Percentiles rank a stretch among this genome's conserved stretches.
Evolutionary conservation across 2,888 invertebrate species (phyloP).

Genomic region (Nomada ferruginata): DNA sequence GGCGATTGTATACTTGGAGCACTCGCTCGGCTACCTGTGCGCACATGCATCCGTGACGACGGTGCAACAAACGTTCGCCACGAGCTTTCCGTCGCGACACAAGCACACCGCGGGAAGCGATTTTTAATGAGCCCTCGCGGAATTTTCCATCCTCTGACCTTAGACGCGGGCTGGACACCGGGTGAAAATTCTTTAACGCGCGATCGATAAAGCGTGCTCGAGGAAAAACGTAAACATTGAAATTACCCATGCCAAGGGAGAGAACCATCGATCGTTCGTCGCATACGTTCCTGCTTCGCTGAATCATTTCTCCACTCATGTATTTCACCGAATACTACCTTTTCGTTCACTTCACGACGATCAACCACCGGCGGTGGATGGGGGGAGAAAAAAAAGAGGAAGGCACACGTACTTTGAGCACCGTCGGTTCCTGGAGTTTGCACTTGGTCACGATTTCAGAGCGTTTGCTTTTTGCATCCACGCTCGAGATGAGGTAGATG

Average conservation of each 20-base stretch:
- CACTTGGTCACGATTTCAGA: conserved; percentile 82
- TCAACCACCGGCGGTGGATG: background rate
- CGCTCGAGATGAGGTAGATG: conserved; percentile 62
- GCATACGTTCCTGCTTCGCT: too few species aligned
- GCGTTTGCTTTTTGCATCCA: conserved; percentile 73
- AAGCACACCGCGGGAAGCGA: background rate
- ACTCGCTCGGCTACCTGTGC: conserved; percentile 60
- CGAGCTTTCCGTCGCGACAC: background rate
- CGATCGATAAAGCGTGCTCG: conserved; percentile 36
- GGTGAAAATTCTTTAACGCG: conserved; percentile 28
- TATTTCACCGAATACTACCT: background rate
- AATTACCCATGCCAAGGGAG: conserved; percentile 7
- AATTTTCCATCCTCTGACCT: conserved; percentile 47
- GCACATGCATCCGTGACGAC: conserved; percentile 66
- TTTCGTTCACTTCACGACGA: conserved; percentile 16
- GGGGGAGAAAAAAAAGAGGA: background rate
- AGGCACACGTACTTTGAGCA: conserved; percentile 33
- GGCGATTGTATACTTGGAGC: conserved; percentile 52
- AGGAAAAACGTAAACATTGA: conserved; percentile 44
- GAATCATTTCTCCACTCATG: too few species aligned
- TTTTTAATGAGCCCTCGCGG: conserved; percentile 47
- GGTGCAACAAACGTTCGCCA: conserved; percentile 62
- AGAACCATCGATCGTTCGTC: background rate
- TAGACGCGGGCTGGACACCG: background rate
- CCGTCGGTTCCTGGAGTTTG: conserved; percentile 52